These are phyloP conservation scores for Psittacus erithacus DNA, from an alignment of 2,113 vertebrate genomes.

Conservation along the genomic window DNA sequence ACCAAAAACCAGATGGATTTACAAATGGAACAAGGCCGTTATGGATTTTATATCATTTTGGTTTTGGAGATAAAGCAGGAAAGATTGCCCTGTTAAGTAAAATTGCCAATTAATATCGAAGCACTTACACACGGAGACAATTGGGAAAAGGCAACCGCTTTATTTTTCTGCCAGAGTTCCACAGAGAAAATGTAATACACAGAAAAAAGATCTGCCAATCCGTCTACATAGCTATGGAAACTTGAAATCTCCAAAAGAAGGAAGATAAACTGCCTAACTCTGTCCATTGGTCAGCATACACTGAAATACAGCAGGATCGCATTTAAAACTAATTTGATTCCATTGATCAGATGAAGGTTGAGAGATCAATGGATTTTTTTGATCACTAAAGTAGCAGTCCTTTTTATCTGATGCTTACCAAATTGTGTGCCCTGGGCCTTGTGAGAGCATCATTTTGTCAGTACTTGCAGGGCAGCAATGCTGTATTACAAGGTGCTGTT, in stretches of 20 bases:
- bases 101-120: background rate
- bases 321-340: background rate
- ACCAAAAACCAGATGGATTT: conserved; percentile 5
- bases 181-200: background rate
- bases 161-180: background rate
- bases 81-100: background rate
- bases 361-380: background rate
- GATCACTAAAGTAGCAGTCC: background rate
- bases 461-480: background rate
- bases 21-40: background rate
- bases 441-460: background rate
- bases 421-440: background rate
- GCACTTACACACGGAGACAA: background rate
- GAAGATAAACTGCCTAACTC: background rate
- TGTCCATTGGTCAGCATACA: background rate
- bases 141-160: background rate
- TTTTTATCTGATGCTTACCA: background rate
- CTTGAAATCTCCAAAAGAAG: background rate
- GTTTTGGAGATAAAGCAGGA: background rate
- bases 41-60: background rate
- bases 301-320: background rate
- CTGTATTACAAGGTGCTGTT: background rate
- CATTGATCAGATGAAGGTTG: background rate
- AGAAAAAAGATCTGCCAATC: background rate
- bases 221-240: background rate